phyloP scores from a whole-genome alignment of 2,888 invertebrate species.

The Ennomos erosarius region DNA sequence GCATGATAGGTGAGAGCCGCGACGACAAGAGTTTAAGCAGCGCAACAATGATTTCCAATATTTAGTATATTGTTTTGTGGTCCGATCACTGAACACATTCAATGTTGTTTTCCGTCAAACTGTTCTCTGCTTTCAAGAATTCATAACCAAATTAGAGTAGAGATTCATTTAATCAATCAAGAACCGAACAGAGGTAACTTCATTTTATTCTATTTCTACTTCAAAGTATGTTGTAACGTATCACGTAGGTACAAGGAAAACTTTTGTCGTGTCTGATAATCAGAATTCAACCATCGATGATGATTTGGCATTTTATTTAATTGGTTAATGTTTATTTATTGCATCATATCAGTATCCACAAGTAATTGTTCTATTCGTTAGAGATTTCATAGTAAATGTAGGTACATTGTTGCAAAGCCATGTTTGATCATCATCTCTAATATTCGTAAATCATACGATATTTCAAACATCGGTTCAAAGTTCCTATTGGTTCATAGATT shows the following conservation, averaged over 20 bases:
- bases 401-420: no score
- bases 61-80: no score
- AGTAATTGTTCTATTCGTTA: neutral
- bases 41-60: neutral
- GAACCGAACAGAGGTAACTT: neutral
- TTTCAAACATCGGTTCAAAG: no score
- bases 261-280: conserved; percentile 12
- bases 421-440: no score
- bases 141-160: neutral
- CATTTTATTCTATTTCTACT: conserved; percentile 13
- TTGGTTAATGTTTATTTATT: conserved; percentile 11
- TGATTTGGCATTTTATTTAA: conserved; percentile 17
- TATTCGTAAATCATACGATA: no score
- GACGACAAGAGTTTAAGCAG: neutral
- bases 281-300: conserved; percentile 1
- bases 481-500: neutral
- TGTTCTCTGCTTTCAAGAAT: no score
- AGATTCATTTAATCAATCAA: conserved; percentile 13
- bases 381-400: neutral
- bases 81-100: no score
- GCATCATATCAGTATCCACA: neutral
- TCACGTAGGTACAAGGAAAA: neutral
- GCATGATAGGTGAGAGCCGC: conserved; percentile 4
- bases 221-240: neutral
- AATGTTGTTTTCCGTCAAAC: no score